Evolutionary conservation across 1,140 invertebrate species (phyloP), one percentile per base, ranked within the genome.

Genomic region (Camponotus floridanus): DNA sequence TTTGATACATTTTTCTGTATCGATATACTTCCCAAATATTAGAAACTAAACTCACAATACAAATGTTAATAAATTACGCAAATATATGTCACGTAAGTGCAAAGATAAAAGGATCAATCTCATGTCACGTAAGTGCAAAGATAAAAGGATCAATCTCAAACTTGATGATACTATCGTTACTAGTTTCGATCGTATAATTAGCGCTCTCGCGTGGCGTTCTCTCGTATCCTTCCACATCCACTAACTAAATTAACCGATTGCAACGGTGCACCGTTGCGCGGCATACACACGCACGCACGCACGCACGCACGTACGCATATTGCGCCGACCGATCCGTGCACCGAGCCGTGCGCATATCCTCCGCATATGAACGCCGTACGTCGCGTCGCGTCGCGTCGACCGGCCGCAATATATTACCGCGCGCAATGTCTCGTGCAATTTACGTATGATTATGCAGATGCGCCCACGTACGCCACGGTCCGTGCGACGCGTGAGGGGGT

Each of bases 241-340:
- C 87, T 90, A 91, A 91, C 89, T 79, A 87, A 91, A 91, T 90
- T 91, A 91, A 91, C 89, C 79, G 88, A 81, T 89, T 86, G 86
- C 55, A 83, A 83, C 74, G 86, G 83, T 88, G 59, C 86, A 88
- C 87, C 76, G 74, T 90, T 84, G 83, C 76, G 48, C 83, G 64
- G 55, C 80, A 76, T 59, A 67, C 57, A 31, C 68, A 45, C 48
- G 61, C 55, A 70, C 48, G 48, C 62, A 61, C 79, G 48, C 18
- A 78, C 61, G 55, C 51, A 85, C 76, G 76, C 57, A 31, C 61
- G 55, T 42, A 85, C 76, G 76, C 79, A 83, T 83, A 83, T 83
- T 83, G 71, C 65, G 70, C 26, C 42, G 65, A 65, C 62, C 70
- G 87, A 76, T 86, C 78, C 26, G 26, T 62, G 55, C 73, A 78